A percentile compares a stretch with the other conserved stretches of the same genome.
Conservation (phyloP, 2,888 invertebrate genomes). For the Synanthedon tipuliformis region DNA sequence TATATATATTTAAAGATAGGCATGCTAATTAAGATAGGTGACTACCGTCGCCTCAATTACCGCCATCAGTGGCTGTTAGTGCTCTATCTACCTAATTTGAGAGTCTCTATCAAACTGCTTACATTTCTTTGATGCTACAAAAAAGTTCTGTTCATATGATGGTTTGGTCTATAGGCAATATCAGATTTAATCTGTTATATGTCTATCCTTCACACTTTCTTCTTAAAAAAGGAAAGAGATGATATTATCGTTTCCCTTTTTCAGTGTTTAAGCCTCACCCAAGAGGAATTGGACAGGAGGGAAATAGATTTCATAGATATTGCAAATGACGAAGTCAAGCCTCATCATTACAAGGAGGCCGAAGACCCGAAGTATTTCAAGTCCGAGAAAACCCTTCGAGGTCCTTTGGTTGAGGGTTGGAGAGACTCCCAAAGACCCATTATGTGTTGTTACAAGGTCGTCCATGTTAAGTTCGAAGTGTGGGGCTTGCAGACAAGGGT, state of each 20-base stretch:
- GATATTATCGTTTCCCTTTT: conserved; percentile 17
- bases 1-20: no score
- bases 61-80: no score
- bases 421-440: conserved; percentile 78
- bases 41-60: no score
- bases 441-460: conserved; percentile 94
- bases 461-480: conserved; percentile 88
- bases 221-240: background rate
- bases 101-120: no score
- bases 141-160: background rate
- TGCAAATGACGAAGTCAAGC: conserved; percentile 86
- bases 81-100: no score
- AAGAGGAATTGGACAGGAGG: conserved; percentile 78
- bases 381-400: conserved; percentile 84
- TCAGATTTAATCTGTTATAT: no score
- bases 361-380: conserved; percentile 89
- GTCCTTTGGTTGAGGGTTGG: conserved; percentile 89
- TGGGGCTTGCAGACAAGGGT: conserved; percentile 92
- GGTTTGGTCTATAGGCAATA: no score
- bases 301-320: conserved; percentile 87
- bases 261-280: conserved; percentile 79
- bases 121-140: no score
- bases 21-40: no score
- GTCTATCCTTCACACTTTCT: no score
- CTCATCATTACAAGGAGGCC: conserved; percentile 89